Conservation (phyloP, 2,113 vertebrate genomes). For the Alouatta palliata region DNA sequence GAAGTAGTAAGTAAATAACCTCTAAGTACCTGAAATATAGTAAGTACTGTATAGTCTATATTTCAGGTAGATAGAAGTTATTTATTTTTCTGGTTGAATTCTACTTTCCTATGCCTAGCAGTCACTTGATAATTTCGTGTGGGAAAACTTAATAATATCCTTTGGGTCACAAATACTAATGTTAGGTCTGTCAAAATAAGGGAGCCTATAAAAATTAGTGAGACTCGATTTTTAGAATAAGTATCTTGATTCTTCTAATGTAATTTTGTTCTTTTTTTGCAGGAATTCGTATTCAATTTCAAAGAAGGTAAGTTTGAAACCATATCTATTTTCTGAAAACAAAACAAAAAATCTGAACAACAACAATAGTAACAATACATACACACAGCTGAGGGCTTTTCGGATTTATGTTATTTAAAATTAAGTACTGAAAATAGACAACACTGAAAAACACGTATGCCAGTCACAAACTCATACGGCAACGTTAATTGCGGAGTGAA, state of each 20-base stretch:
- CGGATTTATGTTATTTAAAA: background rate
- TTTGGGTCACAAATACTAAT: background rate
- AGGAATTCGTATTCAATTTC: constrained; percentile 83
- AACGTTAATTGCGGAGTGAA: accelerated
- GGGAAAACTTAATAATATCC: background rate
- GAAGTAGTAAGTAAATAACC: no score
- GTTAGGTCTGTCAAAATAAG: background rate
- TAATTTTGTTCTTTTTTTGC: background rate
- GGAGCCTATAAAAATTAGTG: background rate
- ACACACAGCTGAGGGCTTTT: background rate
- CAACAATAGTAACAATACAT: background rate
- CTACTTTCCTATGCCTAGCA: background rate
- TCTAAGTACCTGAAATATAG: no score
- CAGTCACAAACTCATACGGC: background rate
- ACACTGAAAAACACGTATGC: background rate
- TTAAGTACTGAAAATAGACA: background rate
- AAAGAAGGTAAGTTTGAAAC: constrained; percentile 85
- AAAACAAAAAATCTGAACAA: background rate
- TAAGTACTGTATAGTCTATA: background rate
- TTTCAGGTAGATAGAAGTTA: background rate
- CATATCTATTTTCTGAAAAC: background rate
- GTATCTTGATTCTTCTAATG: background rate
- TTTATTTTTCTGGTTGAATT: background rate
- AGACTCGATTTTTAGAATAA: background rate
- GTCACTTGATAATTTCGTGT: background rate